Evolutionary conservation across 2,888 invertebrate genomes (phyloP), one percentile per base, ranked within the genome.

Genomic region (Phortica okadai): DNA sequence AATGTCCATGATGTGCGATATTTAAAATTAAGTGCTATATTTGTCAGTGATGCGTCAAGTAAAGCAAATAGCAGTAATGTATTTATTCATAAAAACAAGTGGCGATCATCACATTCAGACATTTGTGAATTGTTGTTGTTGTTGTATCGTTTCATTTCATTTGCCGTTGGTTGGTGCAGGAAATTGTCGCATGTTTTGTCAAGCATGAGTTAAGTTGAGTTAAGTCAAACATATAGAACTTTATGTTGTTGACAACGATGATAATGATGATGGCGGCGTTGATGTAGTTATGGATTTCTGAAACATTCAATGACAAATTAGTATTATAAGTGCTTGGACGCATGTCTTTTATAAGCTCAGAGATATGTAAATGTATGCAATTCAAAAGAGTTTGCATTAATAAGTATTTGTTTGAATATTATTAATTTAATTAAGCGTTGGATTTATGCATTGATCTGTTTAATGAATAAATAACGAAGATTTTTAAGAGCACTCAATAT

Each of bases 21-120:
- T 81, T 75, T 78, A 82, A 84, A 82, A 84, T 84, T 84, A 84
- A 84, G 84, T 84, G 84, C 82, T 80, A 81, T 82, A 79, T 81
- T 79, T 83, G 83, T 80, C 82, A 82, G 80, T 78, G 79, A 77
- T 79, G 81, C 70, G 56, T 56, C 54, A 54, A 50, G 70, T 72
- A 25, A 54, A 33, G 70, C 70, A 72, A 72, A 72, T 72, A 72
- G 56, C 56, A 54, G 50, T 54, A 72, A 72, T 56, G 70, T 72
- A 72, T 72, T 72, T 72, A 72, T 72, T 69, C 69, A 69, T 8
- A 45, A 69, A 33, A 45, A 69, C 69, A 69, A 69, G 69, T 69
- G 69, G 8, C 16, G 64, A 64, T 25, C 14, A 25, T 64, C 33
- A 10, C 14, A 41, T 64, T 8, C 14, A 64, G 64, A 44, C 0